phyloP scores from a whole-genome alignment of 1,140 invertebrate genomes.

The Cydia pomonella region DNA sequence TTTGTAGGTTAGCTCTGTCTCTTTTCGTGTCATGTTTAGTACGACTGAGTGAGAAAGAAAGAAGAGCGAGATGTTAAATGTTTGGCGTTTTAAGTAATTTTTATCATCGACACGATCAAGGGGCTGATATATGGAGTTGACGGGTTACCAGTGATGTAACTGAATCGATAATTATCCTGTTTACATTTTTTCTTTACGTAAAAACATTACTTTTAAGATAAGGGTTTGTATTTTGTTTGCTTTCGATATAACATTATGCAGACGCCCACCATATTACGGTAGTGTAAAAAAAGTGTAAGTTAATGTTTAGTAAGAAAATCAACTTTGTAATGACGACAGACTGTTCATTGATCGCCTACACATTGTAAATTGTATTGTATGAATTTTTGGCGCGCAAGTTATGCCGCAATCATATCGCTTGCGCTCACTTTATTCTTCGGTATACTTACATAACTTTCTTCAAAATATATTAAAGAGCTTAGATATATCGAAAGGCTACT shows the following conservation, averaged over 20 bases:
- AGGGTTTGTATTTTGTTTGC: neutral
- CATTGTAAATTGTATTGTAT: neutral
- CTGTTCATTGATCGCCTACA: neutral
- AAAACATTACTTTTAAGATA: slow-evolving; percentile 1
- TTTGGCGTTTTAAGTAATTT: slow-evolving; percentile 80
- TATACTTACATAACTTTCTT: too few species aligned
- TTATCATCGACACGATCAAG: slow-evolving; percentile 78
- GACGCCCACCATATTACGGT: neutral
- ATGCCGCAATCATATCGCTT: neutral
- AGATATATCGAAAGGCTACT: too few species aligned
- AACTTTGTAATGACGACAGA: neutral
- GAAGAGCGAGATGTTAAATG: slow-evolving; percentile 72
- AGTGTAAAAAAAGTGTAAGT: too few species aligned
- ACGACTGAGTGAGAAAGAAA: slow-evolving; percentile 49
- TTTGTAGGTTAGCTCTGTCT: slow-evolving; percentile 41
- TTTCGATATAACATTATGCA: neutral
- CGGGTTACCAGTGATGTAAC: slow-evolving; percentile 62
- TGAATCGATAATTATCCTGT: slow-evolving; percentile 44
- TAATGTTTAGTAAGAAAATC: neutral
- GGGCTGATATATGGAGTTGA: slow-evolving; percentile 75
- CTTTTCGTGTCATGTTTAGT: slow-evolving; percentile 42
- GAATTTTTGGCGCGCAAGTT: neutral
- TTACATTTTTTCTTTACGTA: slow-evolving; percentile 14
- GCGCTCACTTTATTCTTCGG: too few species aligned
- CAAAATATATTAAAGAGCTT: too few species aligned